Evolutionary conservation across 2,888 invertebrate species (phyloP), one percentile per base, ranked within the genome.

Genomic region (Geotrupes spiniger): DNA sequence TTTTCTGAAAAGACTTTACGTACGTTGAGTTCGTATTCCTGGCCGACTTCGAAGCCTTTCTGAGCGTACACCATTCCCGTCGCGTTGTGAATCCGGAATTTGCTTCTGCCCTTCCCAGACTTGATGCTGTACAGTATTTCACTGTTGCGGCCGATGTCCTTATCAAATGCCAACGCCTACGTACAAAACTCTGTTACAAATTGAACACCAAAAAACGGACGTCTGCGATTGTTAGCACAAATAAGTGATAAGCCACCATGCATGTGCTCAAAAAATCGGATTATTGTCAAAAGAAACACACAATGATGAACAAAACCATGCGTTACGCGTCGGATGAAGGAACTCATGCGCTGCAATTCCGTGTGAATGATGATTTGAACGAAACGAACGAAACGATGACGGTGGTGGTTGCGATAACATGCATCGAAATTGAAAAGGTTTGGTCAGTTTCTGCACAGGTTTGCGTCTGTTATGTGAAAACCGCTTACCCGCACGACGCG

Each of bases 91-190:
- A 96, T 89, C 54, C 85, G 85, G 75, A 95, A 89, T 66, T 84
- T 83, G 17, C 87, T 85, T 58, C 85, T 85, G 42, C 87, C 87
- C 55, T 84, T 80, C 9, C 89, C 89, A 9, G 88, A 85, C 69
- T 85, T 86, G 39, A 86, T 83, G 63, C 85, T 83, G 78, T 94
- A 95, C 14, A 83, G 83, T 57, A 95, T 82, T 59, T 85, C 81
- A 44, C 89, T 89, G 76, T 95, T 95, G 55, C 79, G 81, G 5
- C 89, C 92, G 43, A 77, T 76, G 73, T 96, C 95, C 59, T 79
- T 78, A 73, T 96, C 95, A 57, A 83, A 81, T 9, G 94, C 94
- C 56, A 87, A 76, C 56, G 93, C 88, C 84, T 89, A n/a, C n/a
- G 56, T 11, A 49, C 26, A 47, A 46, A 49, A 33, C 2, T 11